phyloP scores from a whole-genome alignment of 2,797 vertebrate species.

The Hoplostethus mediterraneus region DNA sequence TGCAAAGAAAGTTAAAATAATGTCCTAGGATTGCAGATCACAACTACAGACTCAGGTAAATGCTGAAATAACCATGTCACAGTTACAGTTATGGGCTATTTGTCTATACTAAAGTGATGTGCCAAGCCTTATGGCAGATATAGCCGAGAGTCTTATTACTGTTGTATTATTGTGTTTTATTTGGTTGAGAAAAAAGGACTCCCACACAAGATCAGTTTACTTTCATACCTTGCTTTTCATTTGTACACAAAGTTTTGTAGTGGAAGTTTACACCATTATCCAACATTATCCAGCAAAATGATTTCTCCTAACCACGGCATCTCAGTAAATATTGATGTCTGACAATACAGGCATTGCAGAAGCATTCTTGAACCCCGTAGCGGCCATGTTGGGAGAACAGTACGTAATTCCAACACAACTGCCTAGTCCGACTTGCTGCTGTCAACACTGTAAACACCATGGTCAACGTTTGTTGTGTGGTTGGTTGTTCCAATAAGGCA shows the following conservation, averaged over 20 bases:
- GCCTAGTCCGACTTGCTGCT: too few species aligned
- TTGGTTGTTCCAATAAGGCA: too few species aligned
- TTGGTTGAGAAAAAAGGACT: too few species aligned
- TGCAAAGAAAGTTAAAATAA: background rate
- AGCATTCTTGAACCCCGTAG: too few species aligned
- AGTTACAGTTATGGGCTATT: background rate
- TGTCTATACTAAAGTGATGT: slow-evolving; percentile 1
- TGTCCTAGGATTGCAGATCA: background rate
- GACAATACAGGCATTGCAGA: background rate
- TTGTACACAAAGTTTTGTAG: background rate
- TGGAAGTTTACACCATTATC: too few species aligned
- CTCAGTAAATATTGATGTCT: background rate
- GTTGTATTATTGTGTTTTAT: too few species aligned
- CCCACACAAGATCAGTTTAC: background rate
- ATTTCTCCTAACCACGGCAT: background rate
- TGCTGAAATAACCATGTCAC: slow-evolving; percentile 4
- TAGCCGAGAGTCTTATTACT: background rate
- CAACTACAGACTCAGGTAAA: slow-evolving; percentile 12
- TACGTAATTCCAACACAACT: too few species aligned
- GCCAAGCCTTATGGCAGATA: background rate
- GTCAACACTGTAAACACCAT: too few species aligned
- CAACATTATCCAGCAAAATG: background rate
- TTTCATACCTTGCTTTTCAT: background rate
- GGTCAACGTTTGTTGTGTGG: too few species aligned
- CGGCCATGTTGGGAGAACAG: too few species aligned